phyloP scores from a whole-genome alignment of 2,888 invertebrate genomes.

The Anaspis maculata region DNA sequence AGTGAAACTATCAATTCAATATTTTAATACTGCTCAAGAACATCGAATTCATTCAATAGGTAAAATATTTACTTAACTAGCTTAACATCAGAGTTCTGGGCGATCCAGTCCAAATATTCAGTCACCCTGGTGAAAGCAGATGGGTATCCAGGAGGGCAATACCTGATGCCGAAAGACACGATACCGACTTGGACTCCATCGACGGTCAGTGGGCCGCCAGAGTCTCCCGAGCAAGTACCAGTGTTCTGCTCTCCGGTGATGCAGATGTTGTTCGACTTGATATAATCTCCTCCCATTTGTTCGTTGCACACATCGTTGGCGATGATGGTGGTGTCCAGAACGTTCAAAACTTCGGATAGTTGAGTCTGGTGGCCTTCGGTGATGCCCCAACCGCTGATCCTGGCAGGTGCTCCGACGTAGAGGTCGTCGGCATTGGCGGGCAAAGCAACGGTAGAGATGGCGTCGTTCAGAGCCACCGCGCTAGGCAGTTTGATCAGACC shows the following conservation, averaged over 20 bases:
- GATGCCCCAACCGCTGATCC: conserved; percentile 19
- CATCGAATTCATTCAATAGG: too few relatives aligned
- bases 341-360: background rate
- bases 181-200: conserved; percentile 13
- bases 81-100: conserved; percentile 5
- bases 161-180: conserved; percentile 15
- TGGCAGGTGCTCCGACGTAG: conserved; percentile 8
- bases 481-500: conserved; percentile 25
- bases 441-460: conserved; percentile 29
- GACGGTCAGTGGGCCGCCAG: conserved; percentile 17
- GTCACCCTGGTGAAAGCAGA: conserved; percentile 13
- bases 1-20: too few relatives aligned
- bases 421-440: conserved; percentile 11
- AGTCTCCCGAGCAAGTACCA: conserved; percentile 16
- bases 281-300: conserved; percentile 4
- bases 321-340: background rate
- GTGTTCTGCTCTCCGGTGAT: conserved; percentile 10
- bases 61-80: background rate
- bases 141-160: conserved; percentile 8
- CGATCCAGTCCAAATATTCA: conserved; percentile 16
- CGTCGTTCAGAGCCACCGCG: conserved; percentile 20
- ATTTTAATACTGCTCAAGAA: too few relatives aligned
- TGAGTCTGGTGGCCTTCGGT: conserved; percentile 7
- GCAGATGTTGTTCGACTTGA: too few relatives aligned
- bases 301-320: conserved; percentile 4